Percentiles rank a stretch among this genome's conserved stretches.
These are phyloP conservation scores for Scrobipalpa costella DNA, from an alignment of 2,888 invertebrate species.

Conservation along the genomic window DNA sequence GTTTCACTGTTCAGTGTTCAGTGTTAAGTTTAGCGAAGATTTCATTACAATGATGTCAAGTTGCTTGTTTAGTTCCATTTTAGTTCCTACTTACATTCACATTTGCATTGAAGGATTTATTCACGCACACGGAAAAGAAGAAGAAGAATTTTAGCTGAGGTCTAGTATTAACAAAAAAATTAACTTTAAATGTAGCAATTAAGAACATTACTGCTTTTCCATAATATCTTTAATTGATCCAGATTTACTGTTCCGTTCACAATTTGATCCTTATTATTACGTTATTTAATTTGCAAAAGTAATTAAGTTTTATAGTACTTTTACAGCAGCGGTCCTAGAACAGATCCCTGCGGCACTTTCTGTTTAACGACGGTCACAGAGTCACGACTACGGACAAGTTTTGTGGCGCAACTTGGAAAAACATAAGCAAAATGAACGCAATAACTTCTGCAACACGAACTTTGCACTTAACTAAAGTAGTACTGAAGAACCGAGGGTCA, in stretches of 20 bases:
- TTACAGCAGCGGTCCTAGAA: slow-evolving; percentile 29
- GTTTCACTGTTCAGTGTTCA: too few species aligned
- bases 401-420: slow-evolving; percentile 20
- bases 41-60: too few species aligned
- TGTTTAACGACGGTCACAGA: slow-evolving; percentile 36
- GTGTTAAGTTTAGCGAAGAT: not conserved
- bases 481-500: not conserved
- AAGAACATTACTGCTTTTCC: too few species aligned
- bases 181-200: too few species aligned
- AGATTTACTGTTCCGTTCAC: too few species aligned
- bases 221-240: too few species aligned
- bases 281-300: slow-evolving; percentile 26
- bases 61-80: too few species aligned
- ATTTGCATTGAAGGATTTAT: too few species aligned
- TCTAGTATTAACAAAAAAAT: too few species aligned
- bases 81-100: too few species aligned
- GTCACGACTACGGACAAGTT: slow-evolving; percentile 29
- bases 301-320: slow-evolving; percentile 38
- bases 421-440: slow-evolving; percentile 23
- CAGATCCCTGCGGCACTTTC: slow-evolving; percentile 34
- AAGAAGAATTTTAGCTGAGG: too few species aligned
- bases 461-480: slow-evolving; percentile 13
- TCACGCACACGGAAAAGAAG: too few species aligned
- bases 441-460: slow-evolving; percentile 18
- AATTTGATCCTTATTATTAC: not conserved